phyloP scores from a whole-genome alignment of 2,888 invertebrate species.

The Prenolepis imparis region DNA sequence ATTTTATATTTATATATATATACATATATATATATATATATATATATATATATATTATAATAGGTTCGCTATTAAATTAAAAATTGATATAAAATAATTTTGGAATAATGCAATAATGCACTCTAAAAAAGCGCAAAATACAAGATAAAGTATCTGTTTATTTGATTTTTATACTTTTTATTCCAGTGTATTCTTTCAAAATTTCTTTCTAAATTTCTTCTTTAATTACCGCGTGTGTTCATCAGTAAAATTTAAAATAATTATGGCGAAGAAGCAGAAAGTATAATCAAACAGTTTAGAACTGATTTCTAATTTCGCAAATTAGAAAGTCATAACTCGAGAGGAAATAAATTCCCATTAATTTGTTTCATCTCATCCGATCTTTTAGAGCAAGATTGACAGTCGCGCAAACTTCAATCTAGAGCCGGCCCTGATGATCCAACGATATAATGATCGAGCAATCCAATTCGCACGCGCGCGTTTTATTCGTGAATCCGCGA shows the following conservation, averaged over 20 bases:
- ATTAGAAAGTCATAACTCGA: neutral
- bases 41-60: too few species aligned
- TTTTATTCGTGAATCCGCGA: slow-evolving; percentile 6
- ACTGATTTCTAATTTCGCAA: neutral
- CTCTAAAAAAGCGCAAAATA: neutral
- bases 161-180: neutral
- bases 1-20: too few species aligned
- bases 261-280: neutral
- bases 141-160: neutral
- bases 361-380: neutral
- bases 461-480: neutral
- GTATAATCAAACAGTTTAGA: neutral
- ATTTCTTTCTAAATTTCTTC: neutral
- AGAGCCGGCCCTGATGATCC: neutral
- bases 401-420: neutral
- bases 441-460: slow-evolving; percentile 3
- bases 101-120: neutral
- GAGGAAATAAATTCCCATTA: neutral
- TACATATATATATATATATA: too few species aligned
- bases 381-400: neutral
- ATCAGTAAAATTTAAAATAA: neutral
- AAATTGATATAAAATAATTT: too few species aligned
- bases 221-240: neutral
- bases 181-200: neutral
- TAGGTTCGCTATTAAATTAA: too few species aligned